Evolutionary conservation across 1,140 invertebrate species (phyloP), one percentile per base, ranked within the genome.

Genomic region (Acromyrmex echinatior): DNA sequence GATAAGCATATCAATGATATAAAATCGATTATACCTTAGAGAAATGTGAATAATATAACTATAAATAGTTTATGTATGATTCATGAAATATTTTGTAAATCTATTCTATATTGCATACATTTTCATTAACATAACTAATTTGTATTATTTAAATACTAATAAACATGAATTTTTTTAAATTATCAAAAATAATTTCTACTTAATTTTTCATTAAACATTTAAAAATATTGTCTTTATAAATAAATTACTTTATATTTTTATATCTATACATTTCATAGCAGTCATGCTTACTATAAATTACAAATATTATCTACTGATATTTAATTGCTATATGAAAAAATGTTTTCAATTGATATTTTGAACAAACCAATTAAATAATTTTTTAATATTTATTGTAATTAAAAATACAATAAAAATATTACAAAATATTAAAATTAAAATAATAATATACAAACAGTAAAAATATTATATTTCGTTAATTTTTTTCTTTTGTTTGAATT

Each of bases 241-340:
- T 62, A 14, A 60, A 25, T 60, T 60, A 60, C 9, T 2, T 16
- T 28, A 14, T 18, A 28, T 56, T 18, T 56, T 18, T 6, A 62
- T 3, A 31, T 63, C 0, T 28, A 10, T 39, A 66, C 18, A n/a
- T 66, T 39, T 65, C 21, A 18, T 31, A 39, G 7, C 35, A 7
- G 35, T 28, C 2, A 14, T 66, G 9, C 31, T 35, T 18, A 66
- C 35, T 66, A 35, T 16, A 66, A 9, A 28, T 31, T 5, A 39
- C 35, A 39, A 7, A 28, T 31, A 73, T 53, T 71, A 73, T 73
- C 49, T 73, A 35, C 31, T 35, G 31, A 35, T 35, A 70, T 70
- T 70, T 3, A 9, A 71, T 71, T 51, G 18, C 10, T n/a, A 70
- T 14, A 12, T 70, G 18, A 73, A 53, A 31, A 73, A 53, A 21